Conservation (phyloP, 2,888 invertebrate genomes). For the Pheosia tremula region DNA sequence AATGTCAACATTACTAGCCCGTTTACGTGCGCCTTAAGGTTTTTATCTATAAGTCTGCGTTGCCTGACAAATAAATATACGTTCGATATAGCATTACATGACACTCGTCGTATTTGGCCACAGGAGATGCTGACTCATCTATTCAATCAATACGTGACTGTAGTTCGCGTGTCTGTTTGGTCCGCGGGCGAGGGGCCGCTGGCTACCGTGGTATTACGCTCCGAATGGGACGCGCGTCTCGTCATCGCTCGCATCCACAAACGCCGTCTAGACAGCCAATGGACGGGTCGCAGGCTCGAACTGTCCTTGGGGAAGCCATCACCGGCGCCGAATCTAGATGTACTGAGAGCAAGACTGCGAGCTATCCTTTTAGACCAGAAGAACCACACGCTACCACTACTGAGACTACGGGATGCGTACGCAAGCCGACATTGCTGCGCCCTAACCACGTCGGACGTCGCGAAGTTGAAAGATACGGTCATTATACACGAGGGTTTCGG, state of each 20-base stretch:
- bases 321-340: constrained; percentile 86
- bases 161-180: constrained; percentile 70
- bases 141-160: constrained; percentile 69
- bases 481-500: constrained; percentile 74
- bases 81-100: no score
- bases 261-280: constrained; percentile 87
- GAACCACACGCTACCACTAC: constrained; percentile 89
- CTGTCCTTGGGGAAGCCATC: constrained; percentile 87
- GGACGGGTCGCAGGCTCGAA: constrained; percentile 90
- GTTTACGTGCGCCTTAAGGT: no score
- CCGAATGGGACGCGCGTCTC: constrained; percentile 88
- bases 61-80: no score
- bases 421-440: constrained; percentile 92
- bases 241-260: constrained; percentile 94
- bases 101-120: not conserved
- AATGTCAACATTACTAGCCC: no score
- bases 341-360: constrained; percentile 88
- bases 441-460: constrained; percentile 88
- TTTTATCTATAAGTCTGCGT: no score
- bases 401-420: constrained; percentile 92
- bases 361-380: constrained; percentile 91
- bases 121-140: constrained; percentile 74
- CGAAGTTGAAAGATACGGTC: constrained; percentile 90
- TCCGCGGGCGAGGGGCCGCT: constrained; percentile 80
- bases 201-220: constrained; percentile 89